Percentiles rank a stretch among this genome's conserved stretches.
phyloP scores from a whole-genome alignment of 2,888 invertebrate genomes.

The Hermodice carunculata region DNA sequence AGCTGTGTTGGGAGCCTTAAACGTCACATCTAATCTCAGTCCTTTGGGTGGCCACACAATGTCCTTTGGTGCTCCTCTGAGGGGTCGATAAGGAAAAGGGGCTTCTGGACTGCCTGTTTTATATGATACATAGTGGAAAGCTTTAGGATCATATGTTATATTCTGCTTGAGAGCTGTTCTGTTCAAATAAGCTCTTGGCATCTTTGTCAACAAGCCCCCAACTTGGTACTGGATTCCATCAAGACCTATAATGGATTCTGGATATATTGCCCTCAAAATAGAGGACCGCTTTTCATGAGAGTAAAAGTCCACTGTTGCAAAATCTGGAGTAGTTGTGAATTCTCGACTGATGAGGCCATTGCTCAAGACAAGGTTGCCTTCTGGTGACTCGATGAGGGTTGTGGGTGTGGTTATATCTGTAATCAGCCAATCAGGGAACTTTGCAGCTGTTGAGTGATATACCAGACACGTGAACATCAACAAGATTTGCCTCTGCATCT shows the following conservation, averaged over 20 bases:
- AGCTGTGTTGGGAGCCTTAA: conserved; percentile 27
- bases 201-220: conserved; percentile 26
- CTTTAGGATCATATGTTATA: conserved; percentile 19
- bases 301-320: conserved; percentile 36
- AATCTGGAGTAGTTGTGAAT: conserved; percentile 31
- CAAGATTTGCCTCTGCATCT: too few species aligned
- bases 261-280: conserved; percentile 29
- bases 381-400: not conserved
- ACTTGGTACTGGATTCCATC: conserved; percentile 35
- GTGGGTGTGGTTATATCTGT: conserved; percentile 13
- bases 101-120: conserved; percentile 17
- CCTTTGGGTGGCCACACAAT: conserved; percentile 40
- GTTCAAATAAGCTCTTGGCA: conserved; percentile 36
- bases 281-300: conserved; percentile 26
- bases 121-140: conserved; percentile 33
- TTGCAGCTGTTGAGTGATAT: too few species aligned
- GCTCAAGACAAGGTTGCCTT: conserved; percentile 16
- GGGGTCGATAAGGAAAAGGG: conserved; percentile 37
- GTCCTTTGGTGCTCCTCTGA: conserved; percentile 32
- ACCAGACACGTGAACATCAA: too few species aligned
- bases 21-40: conserved; percentile 10
- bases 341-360: conserved; percentile 35
- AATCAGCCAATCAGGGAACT: conserved; percentile 40
- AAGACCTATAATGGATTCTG: conserved; percentile 22
- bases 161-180: conserved; percentile 26